Base-by-base conservation (phyloP, 2,113 vertebrate genomes). In the Aleadryas rufinucha region DNA sequence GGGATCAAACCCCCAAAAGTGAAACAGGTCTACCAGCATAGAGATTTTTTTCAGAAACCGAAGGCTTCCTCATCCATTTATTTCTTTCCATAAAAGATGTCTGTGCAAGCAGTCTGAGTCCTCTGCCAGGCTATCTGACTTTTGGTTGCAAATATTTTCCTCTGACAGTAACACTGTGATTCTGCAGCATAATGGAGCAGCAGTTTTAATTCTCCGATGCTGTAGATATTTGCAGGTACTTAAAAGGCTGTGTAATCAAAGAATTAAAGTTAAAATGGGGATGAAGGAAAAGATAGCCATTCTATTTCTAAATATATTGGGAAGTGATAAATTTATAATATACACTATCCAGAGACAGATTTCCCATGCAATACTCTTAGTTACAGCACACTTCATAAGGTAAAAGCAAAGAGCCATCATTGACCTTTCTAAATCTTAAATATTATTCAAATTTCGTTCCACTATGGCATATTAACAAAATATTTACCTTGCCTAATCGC, bases 401-500 rank as follows among this genome's bases (percentile, higher is more conserved):
- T 16, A 75, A 84, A 92, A 42, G 52, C 74, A 95, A 83, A 93
- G 13, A 72, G 15, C 42, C n/a, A 72, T 35, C 60, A 71, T 41
- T 7, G 1, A 18, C 22, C 64, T 90, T 86, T 80, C 80, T 81
- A 61, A 95, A 96, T 78, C 42, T 87, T n/a, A 95, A 85, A 78
- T 64, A 90, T 21, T 41, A 84, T n/a, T 90, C 39, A 60, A 68
- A 78, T 86, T 86, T 60, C 9, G 5, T 64, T 92, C 74, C 75
- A 52, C 28, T 68, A 92, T 16, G 53, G 92, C 89, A 71, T 79
- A 97, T 90, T 77, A 95, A 90, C 27, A 94, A 94, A 96, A 90
- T 81, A 93, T 96, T 97, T 98, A 99, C 99, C 99, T 99, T 99
- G 97, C 99, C 99, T 97, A 99, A 98, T 89, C 97, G 98, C 88